Evolutionary conservation across 2,113 vertebrate genomes (phyloP), one percentile per base, ranked within the genome.

Genomic region (Urocitellus parryii): DNA sequence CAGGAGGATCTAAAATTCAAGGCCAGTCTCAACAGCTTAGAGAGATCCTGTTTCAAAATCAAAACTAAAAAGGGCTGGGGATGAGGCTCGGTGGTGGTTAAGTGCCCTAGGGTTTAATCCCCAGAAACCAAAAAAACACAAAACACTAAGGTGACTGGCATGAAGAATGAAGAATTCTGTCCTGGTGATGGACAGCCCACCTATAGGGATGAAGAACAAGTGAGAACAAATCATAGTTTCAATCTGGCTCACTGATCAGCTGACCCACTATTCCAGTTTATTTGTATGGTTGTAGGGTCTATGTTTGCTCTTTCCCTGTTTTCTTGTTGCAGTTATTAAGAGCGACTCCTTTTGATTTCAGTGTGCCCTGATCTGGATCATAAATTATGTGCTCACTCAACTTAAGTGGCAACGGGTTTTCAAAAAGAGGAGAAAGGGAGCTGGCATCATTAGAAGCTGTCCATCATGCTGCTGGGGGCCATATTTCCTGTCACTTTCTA

Each of bases 111-210:
- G 18, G 56, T 58, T 20, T 20, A 58, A 20, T 58, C 5, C 56
- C 5, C 5, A 6, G 56, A 20, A 58, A 58, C 17, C 56, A 18
- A 58, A 45, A 45, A 22, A 58, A 58, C 4, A 58, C 56, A 58
- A 58, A 58, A 58, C 45, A 68, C 8, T 24, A n/a, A 68, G 17
- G 53, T 12, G 34, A n/a, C 3, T 7, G 13, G 2, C 2, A 1
- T 48, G n/a, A 14, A 39, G 17, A 39, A 39, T 39, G 45, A 14
- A 32, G 17, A 39, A 39, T 39, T 14, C 42, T n/a, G n/a, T 20
- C 32, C 63, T 3, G 8, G 32, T 0, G 4, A 45, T 0, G 9
- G 5, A 8, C 9, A 22, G 37, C 1, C n/a, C 65, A 24, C 4
- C n/a, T 27, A 1, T 4, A 42, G 10, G 42, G 16, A 17, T 9